Percentiles rank a stretch among this genome's conserved stretches.
phyloP scores from a whole-genome alignment of 2,888 invertebrate genomes.

The Drosophila greeni region DNA sequence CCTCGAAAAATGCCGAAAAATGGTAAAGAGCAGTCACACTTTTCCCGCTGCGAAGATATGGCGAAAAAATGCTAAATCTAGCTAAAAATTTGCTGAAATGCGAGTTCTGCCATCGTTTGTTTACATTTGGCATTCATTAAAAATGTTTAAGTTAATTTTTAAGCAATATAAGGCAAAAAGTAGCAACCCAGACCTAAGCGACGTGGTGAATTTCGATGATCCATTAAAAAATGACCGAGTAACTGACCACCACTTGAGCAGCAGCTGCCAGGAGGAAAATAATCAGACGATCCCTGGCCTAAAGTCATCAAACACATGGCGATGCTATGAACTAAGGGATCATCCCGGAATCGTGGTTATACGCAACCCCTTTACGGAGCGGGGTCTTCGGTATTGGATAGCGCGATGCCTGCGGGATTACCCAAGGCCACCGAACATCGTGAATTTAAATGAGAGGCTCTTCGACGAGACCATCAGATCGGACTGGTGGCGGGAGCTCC shows the following conservation, averaged over 20 bases:
- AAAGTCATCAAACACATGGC: conserved; percentile 80
- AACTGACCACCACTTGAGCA: neutral
- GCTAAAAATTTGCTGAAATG: neutral
- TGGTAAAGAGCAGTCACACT: too few species aligned
- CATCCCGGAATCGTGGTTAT: conserved; percentile 89
- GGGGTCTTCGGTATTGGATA: conserved; percentile 91
- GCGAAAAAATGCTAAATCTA: neutral
- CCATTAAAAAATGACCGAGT: neutral
- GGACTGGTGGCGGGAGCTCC: conserved; percentile 84
- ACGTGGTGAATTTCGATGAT: conserved; percentile 7
- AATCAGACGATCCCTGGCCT: conserved; percentile 1
- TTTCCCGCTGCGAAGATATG: too few species aligned
- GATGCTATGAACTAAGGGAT: conserved; percentile 81
- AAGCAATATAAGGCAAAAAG: conserved; percentile 20
- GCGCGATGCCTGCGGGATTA: conserved; percentile 87
- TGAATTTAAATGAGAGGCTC: conserved; percentile 71
- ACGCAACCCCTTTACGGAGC: conserved; percentile 88
- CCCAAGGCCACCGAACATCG: conserved; percentile 83
- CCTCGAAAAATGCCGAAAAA: too few species aligned
- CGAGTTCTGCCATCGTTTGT: neutral
- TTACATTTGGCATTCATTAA: neutral
- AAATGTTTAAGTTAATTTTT: conserved; percentile 22
- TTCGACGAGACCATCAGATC: conserved; percentile 60
- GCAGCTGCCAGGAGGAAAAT: too few species aligned
- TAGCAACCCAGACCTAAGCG: conserved; percentile 4